A percentile compares a stretch with the other conserved stretches of the same genome.
These are phyloP conservation scores for Sycophaga agraensis DNA, from an alignment of 1,140 invertebrate genomes.

Conservation along the genomic window DNA sequence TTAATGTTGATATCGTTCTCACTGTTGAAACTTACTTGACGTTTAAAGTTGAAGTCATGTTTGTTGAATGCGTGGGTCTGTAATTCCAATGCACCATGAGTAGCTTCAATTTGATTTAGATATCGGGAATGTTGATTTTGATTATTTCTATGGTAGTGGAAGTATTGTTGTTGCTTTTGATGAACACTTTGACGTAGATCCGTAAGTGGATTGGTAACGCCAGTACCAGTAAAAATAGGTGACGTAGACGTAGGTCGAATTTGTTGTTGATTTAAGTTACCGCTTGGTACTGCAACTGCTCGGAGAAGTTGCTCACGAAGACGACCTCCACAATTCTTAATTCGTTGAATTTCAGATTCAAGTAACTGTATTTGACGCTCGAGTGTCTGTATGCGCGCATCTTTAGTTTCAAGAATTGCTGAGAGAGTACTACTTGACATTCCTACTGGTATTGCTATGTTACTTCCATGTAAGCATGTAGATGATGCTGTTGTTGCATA, in stretches of 20 bases:
- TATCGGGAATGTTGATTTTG: constrained; percentile 39
- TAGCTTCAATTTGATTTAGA: constrained; percentile 53
- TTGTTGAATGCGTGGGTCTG: constrained; percentile 60
- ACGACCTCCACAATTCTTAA: constrained; percentile 59
- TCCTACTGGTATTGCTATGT: constrained; percentile 60
- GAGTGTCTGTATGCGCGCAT: constrained; percentile 79
- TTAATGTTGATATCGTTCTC: constrained; percentile 74
- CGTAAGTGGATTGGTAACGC: constrained; percentile 51
- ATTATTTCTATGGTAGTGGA: no score
- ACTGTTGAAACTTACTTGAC: constrained; percentile 81
- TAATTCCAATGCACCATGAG: constrained; percentile 51
- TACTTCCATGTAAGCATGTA: constrained; percentile 49
- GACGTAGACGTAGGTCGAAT: constrained; percentile 32
- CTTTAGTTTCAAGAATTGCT: constrained; percentile 80
- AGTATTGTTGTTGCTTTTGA: no score
- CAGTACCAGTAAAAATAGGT: constrained; percentile 48
- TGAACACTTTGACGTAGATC: constrained; percentile 29
- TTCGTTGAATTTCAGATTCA: constrained; percentile 68
- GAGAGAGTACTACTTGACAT: constrained; percentile 71
- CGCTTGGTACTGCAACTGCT: constrained; percentile 45
- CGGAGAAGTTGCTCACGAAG: constrained; percentile 49
- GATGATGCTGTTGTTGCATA: constrained; percentile 63
- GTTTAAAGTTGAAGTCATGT: constrained; percentile 69
- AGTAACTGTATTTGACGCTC: constrained; percentile 79
- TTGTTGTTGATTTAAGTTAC: neutral